Base-by-base conservation (phyloP, 2,888 invertebrate species). In the Coecobrya sp. region DNA sequence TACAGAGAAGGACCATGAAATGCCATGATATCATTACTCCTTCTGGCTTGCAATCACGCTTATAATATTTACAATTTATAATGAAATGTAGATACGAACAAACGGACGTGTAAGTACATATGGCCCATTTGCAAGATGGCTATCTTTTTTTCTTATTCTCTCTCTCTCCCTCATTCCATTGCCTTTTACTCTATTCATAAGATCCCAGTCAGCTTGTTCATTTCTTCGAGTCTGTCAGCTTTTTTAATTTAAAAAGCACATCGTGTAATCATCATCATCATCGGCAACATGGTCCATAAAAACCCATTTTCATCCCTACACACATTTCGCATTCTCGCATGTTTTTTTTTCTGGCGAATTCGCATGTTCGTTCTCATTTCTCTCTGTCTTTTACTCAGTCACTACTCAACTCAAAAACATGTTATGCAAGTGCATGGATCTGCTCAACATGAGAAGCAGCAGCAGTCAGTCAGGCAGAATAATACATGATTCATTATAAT, bases 401-500 rank as follows among this genome's bases (percentile, higher is more conserved):
- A 42, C 19, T 16, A 62, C 22, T 81, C 42, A 45, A 84, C 65
- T 84, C 45, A 45, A 84, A 84, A 89, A 85, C 89, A 85, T 76
- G 65, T 91, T 91, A 91, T 91, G 90, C 86, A 86, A 91, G 86
- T 91, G 79, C 85, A 91, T 91, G 86, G 79, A 36, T 79, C 13
- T 65, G 8, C 22, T 22, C 42, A 52, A 27, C 55, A 36, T n/a
- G 22, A 13, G 0, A 42, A 62, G 42, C 0, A 42, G 36, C 45
- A 62, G 59, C 36, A 81, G 84, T 27, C 25, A 81, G 52, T 65
- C 65, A 84, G 65, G 25, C 42, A 45, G 36, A 45, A 62, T 65
- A 84, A 84, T 42, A 42, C 16, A 84, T 84, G 65, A 84, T 65
- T 84, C 84, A 84, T 84, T 84, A 16, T 55, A 59, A 19, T 13